Conservation (phyloP, 2,888 invertebrate species). For the Dynastes hyllus region DNA sequence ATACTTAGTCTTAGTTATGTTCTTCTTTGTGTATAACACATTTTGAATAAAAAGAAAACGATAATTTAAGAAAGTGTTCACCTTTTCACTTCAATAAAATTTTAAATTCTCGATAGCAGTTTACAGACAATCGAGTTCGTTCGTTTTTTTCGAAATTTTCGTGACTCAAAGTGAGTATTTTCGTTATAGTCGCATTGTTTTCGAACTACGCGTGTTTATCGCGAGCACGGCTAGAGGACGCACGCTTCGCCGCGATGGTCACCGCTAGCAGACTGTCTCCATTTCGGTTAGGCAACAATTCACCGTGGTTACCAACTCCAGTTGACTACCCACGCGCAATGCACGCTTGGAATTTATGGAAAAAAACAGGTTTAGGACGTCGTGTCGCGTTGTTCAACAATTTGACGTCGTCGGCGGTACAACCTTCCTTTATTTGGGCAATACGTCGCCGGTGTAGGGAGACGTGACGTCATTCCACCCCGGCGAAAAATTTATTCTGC, state of each 20-base stretch:
- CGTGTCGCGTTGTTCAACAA: neutral
- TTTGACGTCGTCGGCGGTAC: neutral
- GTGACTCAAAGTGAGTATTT: no score
- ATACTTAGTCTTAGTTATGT: no score
- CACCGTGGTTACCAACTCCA: conserved; percentile 24
- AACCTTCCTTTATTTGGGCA: conserved; percentile 42
- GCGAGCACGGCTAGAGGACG: conserved; percentile 6
- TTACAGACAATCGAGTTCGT: no score
- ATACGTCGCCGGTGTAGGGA: neutral
- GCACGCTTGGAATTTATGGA: neutral
- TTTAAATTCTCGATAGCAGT: no score
- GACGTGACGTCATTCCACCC: conserved; percentile 27
- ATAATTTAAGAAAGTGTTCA: no score
- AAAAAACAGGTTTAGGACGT: neutral
- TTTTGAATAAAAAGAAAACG: no score
- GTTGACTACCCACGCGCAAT: conserved; percentile 48
- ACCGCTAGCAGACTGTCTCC: neutral
- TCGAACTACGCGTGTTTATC: no score
- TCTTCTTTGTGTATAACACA: no score
- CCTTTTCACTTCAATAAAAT: no score
- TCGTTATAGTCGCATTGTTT: no score
- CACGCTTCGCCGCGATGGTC: neutral
- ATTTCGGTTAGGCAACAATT: conserved; percentile 9
- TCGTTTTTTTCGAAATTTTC: no score
- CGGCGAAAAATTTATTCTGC: neutral